Percentiles rank a stretch among this genome's conserved stretches.
These are phyloP conservation scores for Bucorvus abyssinicus DNA, from an alignment of 2,797 vertebrate genomes.

Conservation along the genomic window DNA sequence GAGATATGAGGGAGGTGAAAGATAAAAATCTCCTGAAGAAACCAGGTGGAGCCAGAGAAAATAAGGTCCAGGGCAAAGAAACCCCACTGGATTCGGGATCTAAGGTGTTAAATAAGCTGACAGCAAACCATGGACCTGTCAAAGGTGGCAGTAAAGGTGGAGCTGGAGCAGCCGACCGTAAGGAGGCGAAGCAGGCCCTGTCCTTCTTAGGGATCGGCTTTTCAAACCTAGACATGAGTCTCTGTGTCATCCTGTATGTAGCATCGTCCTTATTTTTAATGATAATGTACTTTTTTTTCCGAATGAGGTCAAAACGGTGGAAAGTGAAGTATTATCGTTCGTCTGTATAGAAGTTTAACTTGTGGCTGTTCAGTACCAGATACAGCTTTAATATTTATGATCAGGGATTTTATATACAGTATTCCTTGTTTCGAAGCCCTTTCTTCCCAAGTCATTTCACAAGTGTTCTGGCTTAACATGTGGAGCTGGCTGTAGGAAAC, in stretches of 20 bases:
- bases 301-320: conserved; percentile 85
- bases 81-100: background rate
- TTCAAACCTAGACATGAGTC: conserved; percentile 94
- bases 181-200: conserved; percentile 50
- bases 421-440: background rate
- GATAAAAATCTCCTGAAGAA: background rate
- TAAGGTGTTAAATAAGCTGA: background rate
- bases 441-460: background rate
- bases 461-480: background rate
- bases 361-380: conserved; percentile 2
- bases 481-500: background rate
- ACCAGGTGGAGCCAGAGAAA: background rate
- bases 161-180: background rate
- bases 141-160: background rate
- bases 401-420: conserved; percentile 66
- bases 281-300: conserved; percentile 94
- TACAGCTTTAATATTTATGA: conserved; percentile 35
- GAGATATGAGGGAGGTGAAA: background rate
- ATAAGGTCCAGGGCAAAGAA: background rate
- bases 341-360: conserved; percentile 69
- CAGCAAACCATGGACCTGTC: background rate
- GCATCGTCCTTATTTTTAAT: conserved; percentile 89
- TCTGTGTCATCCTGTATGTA: conserved; percentile 89
- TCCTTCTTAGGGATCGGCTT: conserved; percentile 86
- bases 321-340: conserved; percentile 77